Evolutionary conservation across 2,888 invertebrate genomes (phyloP).

Genomic region (Fragum whitleyi): DNA sequence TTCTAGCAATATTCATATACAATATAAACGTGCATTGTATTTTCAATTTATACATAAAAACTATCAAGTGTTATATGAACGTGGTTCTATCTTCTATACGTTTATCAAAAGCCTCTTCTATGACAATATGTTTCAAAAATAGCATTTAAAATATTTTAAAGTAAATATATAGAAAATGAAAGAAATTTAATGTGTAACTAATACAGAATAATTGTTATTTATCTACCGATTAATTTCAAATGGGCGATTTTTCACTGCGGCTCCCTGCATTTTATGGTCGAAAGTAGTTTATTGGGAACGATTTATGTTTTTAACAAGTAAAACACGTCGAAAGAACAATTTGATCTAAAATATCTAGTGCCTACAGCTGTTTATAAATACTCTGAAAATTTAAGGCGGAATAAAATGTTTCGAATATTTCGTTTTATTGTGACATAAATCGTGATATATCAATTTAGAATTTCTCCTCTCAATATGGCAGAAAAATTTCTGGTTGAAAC

Average conservation of each 20-base stretch:
- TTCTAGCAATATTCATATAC: too few relatives aligned
- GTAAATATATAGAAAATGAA: background rate
- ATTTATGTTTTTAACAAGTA: background rate
- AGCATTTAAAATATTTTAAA: background rate
- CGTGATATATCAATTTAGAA: background rate
- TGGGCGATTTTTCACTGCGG: constrained; percentile 13
- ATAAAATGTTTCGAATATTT: constrained; percentile 4
- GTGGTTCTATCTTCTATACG: too few relatives aligned
- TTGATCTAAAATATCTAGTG: constrained; percentile 1
- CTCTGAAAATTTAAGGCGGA: constrained; percentile 1
- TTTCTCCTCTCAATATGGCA: background rate
- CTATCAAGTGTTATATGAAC: too few relatives aligned
- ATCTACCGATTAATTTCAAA: constrained; percentile 22
- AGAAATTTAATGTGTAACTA: constrained; percentile 6
- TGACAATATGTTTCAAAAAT: too few relatives aligned
- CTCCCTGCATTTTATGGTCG: constrained; percentile 18
- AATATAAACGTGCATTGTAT: too few relatives aligned
- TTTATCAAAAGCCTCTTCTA: too few relatives aligned
- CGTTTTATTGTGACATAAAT: background rate
- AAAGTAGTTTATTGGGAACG: constrained; percentile 6
- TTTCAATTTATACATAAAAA: too few relatives aligned
- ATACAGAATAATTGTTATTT: constrained; percentile 21
- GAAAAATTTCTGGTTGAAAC: too few relatives aligned
- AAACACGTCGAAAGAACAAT: background rate
- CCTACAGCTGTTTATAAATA: background rate